Conservation (phyloP, 2,113 vertebrate species). For the Tenebrosternarchus preto region DNA sequence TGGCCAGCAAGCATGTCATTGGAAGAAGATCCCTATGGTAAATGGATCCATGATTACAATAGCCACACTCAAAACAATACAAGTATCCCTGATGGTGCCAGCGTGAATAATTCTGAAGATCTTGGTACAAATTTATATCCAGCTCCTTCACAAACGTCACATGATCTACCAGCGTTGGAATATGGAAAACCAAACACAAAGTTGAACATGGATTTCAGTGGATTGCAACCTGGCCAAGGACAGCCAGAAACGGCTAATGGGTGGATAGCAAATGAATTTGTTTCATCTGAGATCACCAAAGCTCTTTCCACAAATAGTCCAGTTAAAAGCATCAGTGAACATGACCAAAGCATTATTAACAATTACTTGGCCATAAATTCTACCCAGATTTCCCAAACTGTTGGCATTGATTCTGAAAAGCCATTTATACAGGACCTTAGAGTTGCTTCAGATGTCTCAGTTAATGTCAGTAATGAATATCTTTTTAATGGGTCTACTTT, state of each 20-base stretch:
- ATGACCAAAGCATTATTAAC: not conserved
- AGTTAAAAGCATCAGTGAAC: not conserved
- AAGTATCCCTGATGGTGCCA: not conserved
- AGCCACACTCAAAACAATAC: slow-evolving; percentile 1
- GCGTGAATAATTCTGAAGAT: not conserved
- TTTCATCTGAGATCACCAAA: not conserved
- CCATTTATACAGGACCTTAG: not conserved
- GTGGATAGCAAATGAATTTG: not conserved
- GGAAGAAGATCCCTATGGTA: not conserved
- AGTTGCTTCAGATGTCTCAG: too few relatives aligned
- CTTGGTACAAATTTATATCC: not conserved
- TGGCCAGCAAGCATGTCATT: not conserved
- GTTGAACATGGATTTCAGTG: not conserved
- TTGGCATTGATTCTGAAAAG: not conserved
- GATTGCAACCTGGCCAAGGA: not conserved
- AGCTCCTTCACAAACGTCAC: not conserved
- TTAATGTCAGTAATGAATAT: not conserved
- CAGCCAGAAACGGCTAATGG: not conserved
- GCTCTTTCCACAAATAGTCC: not conserved
- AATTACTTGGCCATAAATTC: not conserved
- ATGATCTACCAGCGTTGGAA: not conserved
- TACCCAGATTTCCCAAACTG: not conserved
- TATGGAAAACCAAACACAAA: not conserved
- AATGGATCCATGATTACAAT: not conserved
- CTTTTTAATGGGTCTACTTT: not conserved